Evolutionary conservation across 2,797 vertebrate genomes (phyloP).

Genomic region (Platalea minor): DNA sequence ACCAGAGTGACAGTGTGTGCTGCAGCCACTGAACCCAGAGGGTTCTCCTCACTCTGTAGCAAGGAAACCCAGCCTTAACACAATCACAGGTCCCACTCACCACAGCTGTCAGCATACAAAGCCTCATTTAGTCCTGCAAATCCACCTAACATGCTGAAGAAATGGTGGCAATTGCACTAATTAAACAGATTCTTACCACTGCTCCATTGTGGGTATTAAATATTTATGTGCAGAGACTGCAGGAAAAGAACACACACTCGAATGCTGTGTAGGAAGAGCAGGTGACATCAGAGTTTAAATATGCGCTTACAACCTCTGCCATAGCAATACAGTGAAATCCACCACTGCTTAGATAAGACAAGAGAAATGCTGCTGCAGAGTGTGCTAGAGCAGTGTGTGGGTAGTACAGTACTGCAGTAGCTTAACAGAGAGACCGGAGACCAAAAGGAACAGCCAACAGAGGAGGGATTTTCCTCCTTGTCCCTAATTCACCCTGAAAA

Average conservation of each 20-base stretch:
- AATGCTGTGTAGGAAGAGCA: neutral
- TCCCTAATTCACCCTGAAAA: neutral
- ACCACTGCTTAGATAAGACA: neutral
- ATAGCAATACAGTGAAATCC: neutral
- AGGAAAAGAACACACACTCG: neutral
- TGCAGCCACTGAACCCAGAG: neutral
- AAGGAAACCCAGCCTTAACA: neutral
- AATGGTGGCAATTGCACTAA: neutral
- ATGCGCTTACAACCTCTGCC: neutral
- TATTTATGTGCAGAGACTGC: neutral
- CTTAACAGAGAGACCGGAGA: neutral
- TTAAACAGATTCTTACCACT: neutral
- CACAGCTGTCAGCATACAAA: neutral
- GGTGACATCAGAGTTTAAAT: neutral
- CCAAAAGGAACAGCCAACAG: neutral
- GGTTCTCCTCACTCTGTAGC: neutral
- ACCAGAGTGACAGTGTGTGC: neutral
- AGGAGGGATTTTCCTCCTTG: neutral
- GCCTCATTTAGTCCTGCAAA: neutral
- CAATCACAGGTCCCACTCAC: neutral
- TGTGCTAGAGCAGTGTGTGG: rapidly evolving
- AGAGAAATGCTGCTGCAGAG: neutral
- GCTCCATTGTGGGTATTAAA: neutral
- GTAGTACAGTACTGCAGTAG: neutral
- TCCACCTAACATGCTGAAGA: neutral